These are phyloP conservation scores for Ceratosolen solmsi DNA, from an alignment of 1,140 invertebrate species.

Conservation along the genomic window DNA sequence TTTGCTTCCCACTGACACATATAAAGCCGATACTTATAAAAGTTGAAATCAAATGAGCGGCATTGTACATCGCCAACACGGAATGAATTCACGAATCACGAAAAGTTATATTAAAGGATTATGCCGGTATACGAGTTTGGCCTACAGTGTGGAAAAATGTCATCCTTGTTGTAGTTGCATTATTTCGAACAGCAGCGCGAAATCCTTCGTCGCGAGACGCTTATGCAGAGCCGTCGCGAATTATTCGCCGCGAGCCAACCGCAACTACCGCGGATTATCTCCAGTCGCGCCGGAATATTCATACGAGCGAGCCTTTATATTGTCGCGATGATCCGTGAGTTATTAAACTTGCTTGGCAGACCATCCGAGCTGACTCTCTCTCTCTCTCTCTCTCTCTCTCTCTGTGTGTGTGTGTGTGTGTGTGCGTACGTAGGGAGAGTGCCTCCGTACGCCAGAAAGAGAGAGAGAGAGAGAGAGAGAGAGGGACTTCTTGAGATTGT, in stretches of 20 bases:
- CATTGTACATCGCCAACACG: too few species aligned
- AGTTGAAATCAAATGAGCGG: background rate
- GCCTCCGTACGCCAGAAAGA: too few species aligned
- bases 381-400: too few species aligned
- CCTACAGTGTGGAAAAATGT: constrained; percentile 13
- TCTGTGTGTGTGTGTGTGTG: too few species aligned
- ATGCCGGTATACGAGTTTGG: background rate
- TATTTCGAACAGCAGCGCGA: constrained; percentile 40
- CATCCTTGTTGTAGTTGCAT: background rate
- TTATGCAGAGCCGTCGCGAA: constrained; percentile 12
- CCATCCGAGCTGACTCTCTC: too few species aligned
- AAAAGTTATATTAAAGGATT: constrained; percentile 44
- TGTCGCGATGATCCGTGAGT: constrained; percentile 50
- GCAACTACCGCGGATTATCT: constrained; percentile 33
- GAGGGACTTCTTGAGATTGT: constrained; percentile 14
- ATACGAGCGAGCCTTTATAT: constrained; percentile 39
- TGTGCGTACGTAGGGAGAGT: too few species aligned
- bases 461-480: too few species aligned
- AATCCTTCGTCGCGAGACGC: constrained; percentile 50
- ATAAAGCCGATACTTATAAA: too few species aligned
- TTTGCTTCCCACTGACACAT: too few species aligned
- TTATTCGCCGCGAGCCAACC: constrained; percentile 29
- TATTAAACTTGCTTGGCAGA: constrained; percentile 44
- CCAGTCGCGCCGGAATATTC: constrained; percentile 43
- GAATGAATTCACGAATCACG: constrained; percentile 40